These are phyloP conservation scores for Melangyna quadrimaculata DNA, from an alignment of 2,888 invertebrate genomes.

Conservation along the genomic window DNA sequence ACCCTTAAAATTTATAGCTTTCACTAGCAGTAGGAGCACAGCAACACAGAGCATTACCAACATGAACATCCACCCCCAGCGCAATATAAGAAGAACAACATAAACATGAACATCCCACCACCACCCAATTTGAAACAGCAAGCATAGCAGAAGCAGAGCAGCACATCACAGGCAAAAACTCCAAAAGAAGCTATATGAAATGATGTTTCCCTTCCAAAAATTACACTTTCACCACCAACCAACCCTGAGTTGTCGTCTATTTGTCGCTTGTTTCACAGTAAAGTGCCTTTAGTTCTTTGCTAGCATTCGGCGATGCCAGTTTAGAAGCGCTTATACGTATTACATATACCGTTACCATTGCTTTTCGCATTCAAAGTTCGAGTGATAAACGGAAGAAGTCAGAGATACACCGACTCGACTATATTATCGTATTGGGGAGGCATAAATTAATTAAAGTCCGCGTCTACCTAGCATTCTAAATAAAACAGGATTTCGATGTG, in stretches of 20 bases:
- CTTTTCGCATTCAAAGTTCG: slow-evolving; percentile 31
- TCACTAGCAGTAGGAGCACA: slow-evolving; percentile 62
- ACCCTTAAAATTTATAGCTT: slow-evolving; percentile 70
- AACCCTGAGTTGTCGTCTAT: slow-evolving; percentile 52
- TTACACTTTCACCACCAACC: slow-evolving; percentile 64
- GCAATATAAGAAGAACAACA: slow-evolving; percentile 34
- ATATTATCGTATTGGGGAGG: slow-evolving; percentile 35
- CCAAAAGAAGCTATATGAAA: slow-evolving; percentile 49
- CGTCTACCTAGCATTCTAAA: slow-evolving; percentile 33
- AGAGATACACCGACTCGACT: not conserved
- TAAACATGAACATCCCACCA: slow-evolving; percentile 48
- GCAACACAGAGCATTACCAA: slow-evolving; percentile 26
- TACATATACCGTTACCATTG: not conserved
- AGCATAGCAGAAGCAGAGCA: slow-evolving; percentile 23
- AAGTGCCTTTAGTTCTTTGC: slow-evolving; percentile 61
- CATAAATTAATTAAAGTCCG: slow-evolving; percentile 68
- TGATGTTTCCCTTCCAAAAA: slow-evolving; percentile 63
- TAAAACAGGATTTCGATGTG: slow-evolving; percentile 38
- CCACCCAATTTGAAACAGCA: slow-evolving; percentile 25
- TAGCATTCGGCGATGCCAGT: slow-evolving; percentile 64
- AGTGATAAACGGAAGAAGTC: slow-evolving; percentile 37
- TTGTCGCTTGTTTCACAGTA: slow-evolving; percentile 49
- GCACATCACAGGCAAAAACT: slow-evolving; percentile 37
- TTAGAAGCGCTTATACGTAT: slow-evolving; percentile 37
- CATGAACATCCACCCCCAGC: slow-evolving; percentile 61